Conservation (phyloP, 2,888 invertebrate genomes). For the Microctonus brassicae region DNA sequence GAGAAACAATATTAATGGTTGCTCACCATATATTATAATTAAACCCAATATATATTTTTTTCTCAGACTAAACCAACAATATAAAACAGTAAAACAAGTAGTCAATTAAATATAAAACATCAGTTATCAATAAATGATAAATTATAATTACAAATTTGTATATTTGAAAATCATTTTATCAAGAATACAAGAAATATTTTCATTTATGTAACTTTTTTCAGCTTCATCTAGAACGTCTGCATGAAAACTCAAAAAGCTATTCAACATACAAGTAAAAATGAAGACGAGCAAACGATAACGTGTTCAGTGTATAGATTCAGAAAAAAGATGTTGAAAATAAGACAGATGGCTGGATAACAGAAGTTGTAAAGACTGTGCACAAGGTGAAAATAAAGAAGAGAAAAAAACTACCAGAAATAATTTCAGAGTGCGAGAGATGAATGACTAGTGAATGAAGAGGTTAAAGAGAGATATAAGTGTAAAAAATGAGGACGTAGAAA, state of each 20-base stretch:
- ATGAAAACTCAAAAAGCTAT: background rate
- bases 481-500: conserved; percentile 22
- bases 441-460: conserved; percentile 12
- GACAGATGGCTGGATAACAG: background rate
- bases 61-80: background rate
- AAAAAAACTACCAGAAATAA: conserved; percentile 6
- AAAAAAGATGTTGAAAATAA: background rate
- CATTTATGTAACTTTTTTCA: too few species aligned
- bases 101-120: too few species aligned
- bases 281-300: conserved; percentile 16
- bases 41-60: background rate
- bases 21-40: background rate
- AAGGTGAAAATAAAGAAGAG: conserved; percentile 17
- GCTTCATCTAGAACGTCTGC: background rate
- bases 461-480: conserved; percentile 16
- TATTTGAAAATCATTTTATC: too few species aligned
- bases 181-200: too few species aligned
- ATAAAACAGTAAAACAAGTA: background rate
- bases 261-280: background rate
- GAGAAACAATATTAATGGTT: background rate
- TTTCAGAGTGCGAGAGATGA: conserved; percentile 15
- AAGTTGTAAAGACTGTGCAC: conserved; percentile 11
- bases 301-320: background rate
- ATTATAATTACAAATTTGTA: too few species aligned
- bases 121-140: too few species aligned